Evolutionary conservation across 2,888 invertebrate species (phyloP), one percentile per base, ranked within the genome.

Genomic region (Anoncus sp.): DNA sequence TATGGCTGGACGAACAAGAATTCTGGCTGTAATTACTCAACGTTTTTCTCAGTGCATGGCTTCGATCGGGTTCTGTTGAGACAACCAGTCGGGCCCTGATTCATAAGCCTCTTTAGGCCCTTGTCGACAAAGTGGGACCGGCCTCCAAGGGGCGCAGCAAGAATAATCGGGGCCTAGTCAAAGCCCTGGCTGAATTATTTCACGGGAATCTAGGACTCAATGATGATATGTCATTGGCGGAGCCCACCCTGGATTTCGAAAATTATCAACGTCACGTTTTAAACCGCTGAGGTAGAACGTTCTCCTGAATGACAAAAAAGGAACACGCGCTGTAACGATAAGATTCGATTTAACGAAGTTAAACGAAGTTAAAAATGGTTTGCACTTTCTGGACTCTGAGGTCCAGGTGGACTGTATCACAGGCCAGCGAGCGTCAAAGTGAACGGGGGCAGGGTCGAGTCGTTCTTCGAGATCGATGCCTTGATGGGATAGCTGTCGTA

Each of bases 271-370:
- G 18, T 14, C 35, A 22, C 27, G 60, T 60, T 20, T 27, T 31
- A n/a, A 43, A 66, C 27, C 22, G 38, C 40, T 27, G n/a, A 24
- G 14, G 27, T 20, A 63, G 51, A 66, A 59, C 24, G 40, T 49
- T 20, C 38, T 20, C 9, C 22, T 12, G 38, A n/a, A 66, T 55
- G 71, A 71, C 65, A n/a, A 70, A 71, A 71, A 76, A 51, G 45
- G 51, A 67, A 45, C 43, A 35, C 60, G 40, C 62, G 63, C 51
- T 35, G 65, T 47, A 18, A 66, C 53, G 38, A 24, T 43, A 71
- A 66, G 71, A 76, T 71, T 71, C 60, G 65, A 47, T 55, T 66
- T 76, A 76, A 76, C 76, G 76, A 38, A 31, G 43, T n/a, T 27
- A 18, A 55, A 60, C 59, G n/a, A n/a, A n/a, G n/a, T n/a, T n/a